Evolutionary conservation across 2,797 vertebrate species (phyloP), one percentile per base, ranked within the genome.

Genomic region (Acrossocheilus fasciatus): DNA sequence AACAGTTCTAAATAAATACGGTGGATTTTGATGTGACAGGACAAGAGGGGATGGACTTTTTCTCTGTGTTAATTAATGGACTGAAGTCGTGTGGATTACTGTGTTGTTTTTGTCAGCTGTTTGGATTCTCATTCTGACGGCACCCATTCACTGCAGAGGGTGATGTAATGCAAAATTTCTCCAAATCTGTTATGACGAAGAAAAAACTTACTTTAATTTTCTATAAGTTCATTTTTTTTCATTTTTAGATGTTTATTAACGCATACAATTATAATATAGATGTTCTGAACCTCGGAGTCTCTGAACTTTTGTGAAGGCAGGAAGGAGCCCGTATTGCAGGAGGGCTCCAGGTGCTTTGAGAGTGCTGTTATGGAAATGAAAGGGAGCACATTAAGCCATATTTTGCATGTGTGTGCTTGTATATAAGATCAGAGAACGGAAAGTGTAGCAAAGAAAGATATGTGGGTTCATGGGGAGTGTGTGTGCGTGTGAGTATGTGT

Each of bases 401-500:
- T 87, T 82, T 81, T 86, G 92, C 94, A 87, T 94, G 95, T 93
- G 89, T 88, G 74, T 92, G 92, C 95, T 92, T 95, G 94, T 91
- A 93, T 89, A 34, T 91, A 88, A 91, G 91, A 89, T 93, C 90
- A 86, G 90, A 92, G 91, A 87, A 84, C 89, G 84, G 91, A 92
- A 93, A 88, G 90, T 79, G 83, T 83, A 11, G 83, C 76, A 82
- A 86, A 87, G 66, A 82, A 89, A 86, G 70, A 85, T 89, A 88
- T 89, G 73, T 91, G 81, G 90, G 91, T 93, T 94, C 62, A 88
- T 26, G 90, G 66, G 83, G 73, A 79, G 39, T 41, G 41, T 41
- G 64, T 45, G 82, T 54, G 76, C 23, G 81, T 75, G 77, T n/a
- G 10, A 73, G 70, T 10, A n/a, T 68, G 81, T 84, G 81, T 83